Base-by-base conservation (phyloP, 2,113 vertebrate genomes). In the Todiramphus chloris region DNA sequence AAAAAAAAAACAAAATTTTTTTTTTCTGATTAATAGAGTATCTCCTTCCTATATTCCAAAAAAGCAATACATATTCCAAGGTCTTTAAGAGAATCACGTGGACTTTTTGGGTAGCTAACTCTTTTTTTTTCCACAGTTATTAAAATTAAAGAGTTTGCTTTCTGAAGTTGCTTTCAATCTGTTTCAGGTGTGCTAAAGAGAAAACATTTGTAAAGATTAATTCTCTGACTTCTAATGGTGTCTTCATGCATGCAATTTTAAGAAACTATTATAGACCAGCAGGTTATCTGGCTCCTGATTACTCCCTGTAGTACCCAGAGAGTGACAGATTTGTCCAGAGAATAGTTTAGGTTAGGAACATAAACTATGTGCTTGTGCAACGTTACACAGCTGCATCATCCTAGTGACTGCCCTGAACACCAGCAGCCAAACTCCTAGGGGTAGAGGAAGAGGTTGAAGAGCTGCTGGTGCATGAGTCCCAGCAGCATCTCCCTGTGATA, bases 401-500 rank as follows among this genome's bases (percentile, higher is more conserved):
- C 28, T 72, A 51, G 53, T 63, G 8, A 8, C 14, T 50, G 3
- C 20, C 35, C 12, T 12, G 31, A 64, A 23, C 6, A 5, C 6
- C 30, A 66, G 53, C 46, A 76, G 20, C 13, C 28, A 59, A 37
- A 35, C 0, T 7, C 13, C 6, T 4, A 15, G 28, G 27, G 64
- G n/a, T 1, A n/a, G 27, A 2, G 5, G 10, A 63, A 20, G 55
- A 67, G 9, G 24, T 6, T 63, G 13, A 5, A 91, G 59, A n/a
- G 9, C 24, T 83, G 11, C 23, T 14, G 33, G 21, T 35, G n/a
- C 14, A 6, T 58, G 64, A 73, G 18, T 7, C n/a, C 21, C 18
- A n/a, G 7, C 9, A 73, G 5, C 14, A 37, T 2, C 0, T 27
- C 21, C 28, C 27, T 10, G 15, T 21, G 8, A 24, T 1, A 48